A percentile compares a stretch with the other conserved stretches of the same genome.
These are phyloP conservation scores for Drosophila gaucha DNA, from an alignment of 2,888 invertebrate genomes.

Conservation along the genomic window DNA sequence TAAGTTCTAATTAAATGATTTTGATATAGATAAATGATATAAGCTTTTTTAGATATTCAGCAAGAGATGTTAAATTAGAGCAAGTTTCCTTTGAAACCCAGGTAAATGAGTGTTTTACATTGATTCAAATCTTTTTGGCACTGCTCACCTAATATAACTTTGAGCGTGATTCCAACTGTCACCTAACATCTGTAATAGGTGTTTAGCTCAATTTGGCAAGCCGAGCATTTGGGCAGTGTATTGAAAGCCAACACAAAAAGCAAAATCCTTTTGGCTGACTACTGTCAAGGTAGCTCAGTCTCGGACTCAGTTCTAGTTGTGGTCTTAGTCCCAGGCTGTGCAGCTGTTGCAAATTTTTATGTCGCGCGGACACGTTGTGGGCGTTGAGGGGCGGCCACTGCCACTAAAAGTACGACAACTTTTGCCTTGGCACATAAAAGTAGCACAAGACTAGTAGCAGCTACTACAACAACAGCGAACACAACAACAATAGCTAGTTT, in stretches of 20 bases:
- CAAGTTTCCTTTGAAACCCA: no score
- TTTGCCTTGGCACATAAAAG: constrained; percentile 76
- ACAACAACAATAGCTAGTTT: constrained; percentile 52
- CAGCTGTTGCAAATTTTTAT: constrained; percentile 80
- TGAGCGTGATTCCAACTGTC: neutral
- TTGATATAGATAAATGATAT: no score
- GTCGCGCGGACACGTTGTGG: constrained; percentile 77
- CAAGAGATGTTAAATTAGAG: no score
- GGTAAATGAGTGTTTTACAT: neutral
- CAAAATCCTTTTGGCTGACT: constrained; percentile 74
- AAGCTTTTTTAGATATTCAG: no score
- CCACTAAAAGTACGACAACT: constrained; percentile 72
- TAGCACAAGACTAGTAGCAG: constrained; percentile 43
- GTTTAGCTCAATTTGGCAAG: constrained; percentile 1
- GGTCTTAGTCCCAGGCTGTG: constrained; percentile 56
- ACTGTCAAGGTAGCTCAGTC: constrained; percentile 70
- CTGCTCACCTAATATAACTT: neutral
- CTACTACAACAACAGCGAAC: constrained; percentile 23
- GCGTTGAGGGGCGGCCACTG: constrained; percentile 34
- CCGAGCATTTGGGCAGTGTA: constrained; percentile 30
- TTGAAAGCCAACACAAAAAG: constrained; percentile 42
- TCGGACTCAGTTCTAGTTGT: constrained; percentile 38
- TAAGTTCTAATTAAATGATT: no score
- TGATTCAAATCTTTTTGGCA: constrained; percentile 2
- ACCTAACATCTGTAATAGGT: neutral